Conservation (phyloP, 2,797 vertebrate genomes). For the Manis crassicaudata region DNA sequence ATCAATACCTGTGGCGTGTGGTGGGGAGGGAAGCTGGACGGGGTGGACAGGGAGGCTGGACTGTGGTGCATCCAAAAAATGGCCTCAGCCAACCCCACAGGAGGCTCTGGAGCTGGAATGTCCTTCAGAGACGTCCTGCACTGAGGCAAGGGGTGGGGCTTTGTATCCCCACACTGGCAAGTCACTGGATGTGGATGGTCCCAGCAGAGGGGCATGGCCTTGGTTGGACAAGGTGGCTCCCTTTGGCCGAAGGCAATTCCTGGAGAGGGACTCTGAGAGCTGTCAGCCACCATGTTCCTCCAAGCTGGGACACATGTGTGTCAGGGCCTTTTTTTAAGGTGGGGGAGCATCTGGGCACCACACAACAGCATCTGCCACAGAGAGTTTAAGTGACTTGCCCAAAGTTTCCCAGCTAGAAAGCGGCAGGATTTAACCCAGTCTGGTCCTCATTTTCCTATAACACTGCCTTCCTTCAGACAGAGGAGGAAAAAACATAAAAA, state of each 20-base stretch:
- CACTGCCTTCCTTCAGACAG: neutral
- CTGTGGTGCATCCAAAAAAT: neutral
- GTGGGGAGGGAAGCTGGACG: neutral
- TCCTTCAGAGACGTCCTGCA: too few relatives aligned
- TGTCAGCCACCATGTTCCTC: neutral
- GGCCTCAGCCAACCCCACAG: neutral
- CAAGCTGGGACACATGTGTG: neutral
- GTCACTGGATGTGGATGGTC: neutral
- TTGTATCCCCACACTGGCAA: neutral
- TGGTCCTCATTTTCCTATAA: neutral
- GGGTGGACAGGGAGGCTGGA: neutral
- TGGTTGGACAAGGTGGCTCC: neutral
- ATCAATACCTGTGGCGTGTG: fast-evolving
- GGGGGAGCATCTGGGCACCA: neutral
- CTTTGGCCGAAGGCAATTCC: neutral
- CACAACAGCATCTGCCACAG: neutral
- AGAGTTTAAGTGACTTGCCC: neutral
- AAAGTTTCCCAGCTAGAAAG: neutral
- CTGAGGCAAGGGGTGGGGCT: neutral
- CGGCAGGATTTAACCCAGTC: neutral
- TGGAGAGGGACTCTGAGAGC: neutral
- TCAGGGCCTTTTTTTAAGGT: neutral
- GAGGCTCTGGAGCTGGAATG: neutral
- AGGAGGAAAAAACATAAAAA: neutral
- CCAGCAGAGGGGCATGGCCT: neutral